phyloP scores from a whole-genome alignment of 2,888 invertebrate genomes.

The Sisyra terminalis region DNA sequence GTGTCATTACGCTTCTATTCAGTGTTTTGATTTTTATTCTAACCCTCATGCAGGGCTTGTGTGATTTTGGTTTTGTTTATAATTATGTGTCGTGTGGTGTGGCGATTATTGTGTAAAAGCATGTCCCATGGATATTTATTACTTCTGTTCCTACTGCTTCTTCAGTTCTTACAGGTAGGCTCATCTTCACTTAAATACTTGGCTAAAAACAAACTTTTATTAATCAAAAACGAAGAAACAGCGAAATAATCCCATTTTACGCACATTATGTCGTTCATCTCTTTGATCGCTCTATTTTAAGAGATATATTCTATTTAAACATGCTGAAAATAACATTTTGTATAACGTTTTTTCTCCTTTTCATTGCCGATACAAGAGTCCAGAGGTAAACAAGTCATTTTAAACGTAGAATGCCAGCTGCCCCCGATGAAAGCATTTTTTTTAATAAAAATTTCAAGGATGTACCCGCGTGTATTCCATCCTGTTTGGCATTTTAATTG shows the following conservation, averaged over 20 bases:
- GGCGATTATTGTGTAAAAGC: conserved; percentile 32
- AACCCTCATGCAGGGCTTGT: conserved; percentile 6
- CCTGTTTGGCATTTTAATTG: too few species aligned
- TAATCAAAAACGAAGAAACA: conserved; percentile 1
- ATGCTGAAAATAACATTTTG: conserved; percentile 2
- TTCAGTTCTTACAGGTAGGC: conserved; percentile 29
- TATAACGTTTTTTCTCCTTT: background rate
- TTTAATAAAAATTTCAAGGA: too few species aligned
- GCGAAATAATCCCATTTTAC: background rate
- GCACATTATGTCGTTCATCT: background rate
- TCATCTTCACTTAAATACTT: background rate
- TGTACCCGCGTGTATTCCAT: too few species aligned
- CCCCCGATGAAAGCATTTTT: too few species aligned
- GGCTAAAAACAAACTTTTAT: conserved; percentile 5
- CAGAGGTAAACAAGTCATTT: too few species aligned
- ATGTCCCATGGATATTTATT: conserved; percentile 34
- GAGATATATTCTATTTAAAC: background rate
- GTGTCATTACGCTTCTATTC: background rate
- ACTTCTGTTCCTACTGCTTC: conserved; percentile 28
- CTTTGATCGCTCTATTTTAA: background rate
- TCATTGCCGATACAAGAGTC: background rate
- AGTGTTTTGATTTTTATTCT: conserved; percentile 1
- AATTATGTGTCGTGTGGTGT: conserved; percentile 33
- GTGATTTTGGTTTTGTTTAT: conserved; percentile 9
- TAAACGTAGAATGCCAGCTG: too few species aligned